A percentile compares a stretch with the other conserved stretches of the same genome.
phyloP scores from a whole-genome alignment of 2,113 vertebrate genomes.

The Corvus cornix region DNA sequence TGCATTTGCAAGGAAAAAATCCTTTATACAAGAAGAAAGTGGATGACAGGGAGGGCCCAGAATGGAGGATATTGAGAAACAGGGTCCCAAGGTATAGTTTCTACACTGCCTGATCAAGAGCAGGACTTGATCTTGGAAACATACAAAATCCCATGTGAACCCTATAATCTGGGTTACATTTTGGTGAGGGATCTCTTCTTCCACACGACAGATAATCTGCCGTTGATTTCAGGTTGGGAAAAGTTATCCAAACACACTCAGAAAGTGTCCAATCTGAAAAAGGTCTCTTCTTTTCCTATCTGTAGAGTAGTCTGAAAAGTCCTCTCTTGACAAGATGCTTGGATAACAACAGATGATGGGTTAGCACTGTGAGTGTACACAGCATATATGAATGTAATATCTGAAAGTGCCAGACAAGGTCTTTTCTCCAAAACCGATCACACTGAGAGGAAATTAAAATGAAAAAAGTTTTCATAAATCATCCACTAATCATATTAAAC shows the following conservation, averaged over 20 bases:
- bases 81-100: neutral
- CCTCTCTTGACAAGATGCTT: neutral
- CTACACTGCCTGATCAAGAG: neutral
- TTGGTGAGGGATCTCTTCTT: neutral
- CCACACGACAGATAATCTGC: fast-evolving
- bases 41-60: fast-evolving
- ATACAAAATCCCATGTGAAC: neutral
- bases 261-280: neutral
- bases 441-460: neutral
- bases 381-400: neutral
- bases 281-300: fast-evolving
- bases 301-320: neutral
- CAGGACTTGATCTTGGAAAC: neutral
- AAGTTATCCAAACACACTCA: neutral
- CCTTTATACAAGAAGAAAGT: neutral
- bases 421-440: neutral
- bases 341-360: neutral
- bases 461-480: neutral
- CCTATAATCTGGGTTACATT: neutral
- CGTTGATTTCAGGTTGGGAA: neutral
- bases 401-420: neutral
- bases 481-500: neutral
- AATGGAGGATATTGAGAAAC: neutral
- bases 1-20: neutral
- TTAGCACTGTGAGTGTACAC: neutral